A percentile compares a stretch with the other conserved stretches of the same genome.
These are phyloP conservation scores for Ammospiza maritima DNA, from an alignment of 2,797 vertebrate species.

Conservation along the genomic window DNA sequence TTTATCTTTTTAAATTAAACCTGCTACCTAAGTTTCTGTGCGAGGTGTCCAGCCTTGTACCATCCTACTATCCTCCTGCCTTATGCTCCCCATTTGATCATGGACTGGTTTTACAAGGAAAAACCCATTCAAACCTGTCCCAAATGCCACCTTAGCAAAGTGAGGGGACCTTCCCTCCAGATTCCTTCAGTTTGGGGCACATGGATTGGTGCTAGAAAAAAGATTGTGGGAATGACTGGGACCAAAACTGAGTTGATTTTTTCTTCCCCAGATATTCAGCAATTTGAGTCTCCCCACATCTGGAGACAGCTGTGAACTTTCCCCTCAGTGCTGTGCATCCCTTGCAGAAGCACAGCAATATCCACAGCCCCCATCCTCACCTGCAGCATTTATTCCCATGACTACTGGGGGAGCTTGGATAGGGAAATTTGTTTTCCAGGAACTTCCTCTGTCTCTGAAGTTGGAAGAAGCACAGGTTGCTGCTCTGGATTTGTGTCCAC, in stretches of 20 bases:
- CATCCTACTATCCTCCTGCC: background rate
- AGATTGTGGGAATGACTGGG: background rate
- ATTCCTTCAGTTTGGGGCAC: background rate
- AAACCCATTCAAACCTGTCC: background rate
- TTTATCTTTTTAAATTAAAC: background rate
- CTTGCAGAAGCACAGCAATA: background rate
- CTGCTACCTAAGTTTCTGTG: background rate
- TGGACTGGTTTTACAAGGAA: background rate
- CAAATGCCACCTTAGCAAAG: background rate
- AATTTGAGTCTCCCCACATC: background rate
- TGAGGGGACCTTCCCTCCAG: fast-evolving
- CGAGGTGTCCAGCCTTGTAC: fast-evolving
- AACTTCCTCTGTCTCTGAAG: background rate
- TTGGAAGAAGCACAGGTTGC: background rate
- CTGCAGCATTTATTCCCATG: background rate
- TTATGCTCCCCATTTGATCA: background rate
- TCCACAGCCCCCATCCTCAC: fast-evolving
- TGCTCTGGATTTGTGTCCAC: background rate
- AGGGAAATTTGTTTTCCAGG: background rate
- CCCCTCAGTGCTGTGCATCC: background rate
- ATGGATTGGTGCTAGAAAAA: background rate
- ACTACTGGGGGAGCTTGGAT: fast-evolving
- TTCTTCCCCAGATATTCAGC: background rate
- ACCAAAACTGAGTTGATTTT: background rate
- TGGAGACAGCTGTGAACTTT: background rate